Base-by-base conservation (phyloP, 2,888 invertebrate species). In the Ormyrus thymus region DNA sequence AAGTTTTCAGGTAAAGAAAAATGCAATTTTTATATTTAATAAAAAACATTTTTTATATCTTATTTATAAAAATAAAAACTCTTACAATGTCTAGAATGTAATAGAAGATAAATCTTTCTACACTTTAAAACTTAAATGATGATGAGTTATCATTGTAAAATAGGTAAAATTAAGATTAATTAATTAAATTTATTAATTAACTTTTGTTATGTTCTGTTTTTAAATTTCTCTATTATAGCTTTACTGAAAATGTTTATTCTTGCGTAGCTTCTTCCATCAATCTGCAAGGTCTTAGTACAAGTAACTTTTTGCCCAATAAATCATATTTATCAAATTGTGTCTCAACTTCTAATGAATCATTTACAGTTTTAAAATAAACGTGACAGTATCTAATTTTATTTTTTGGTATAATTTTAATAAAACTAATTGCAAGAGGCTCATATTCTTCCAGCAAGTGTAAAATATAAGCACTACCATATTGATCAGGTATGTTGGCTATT, bases 361-460 rank as follows among this genome's bases (percentile, higher is more conserved):
- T 66, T 4, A 5, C 0, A 1, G 83, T 82, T 64, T 83, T 82
- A 45, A 88, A 86, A 66, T 86, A 89, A 48, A 88, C 84, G 11
- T 84, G 82, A 59, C 89, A 89, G 76, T 86, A 89, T 68, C 85
- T 82, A 45, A 85, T 48, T 1, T 71, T 77, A 13, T 48, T 64
- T 5, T 70, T 7, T 5, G 80, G 61, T 8, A 82, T 55, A 0
- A 50, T 64, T 61, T 82, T 84, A 29, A 88, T 84, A 10, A 78
- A 13, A 0, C 84, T 84, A 4, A 84, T 81, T 0, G 84, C 79
- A 62, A 89, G 82, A 0, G 88, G 88, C 6, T 85, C 74, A 72
- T 83, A 83, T 29, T 85, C 82, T 46, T 86, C 82, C 6, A 89
- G 78, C 4, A 89, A 81, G 81, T 88, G 86, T 6, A 89, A 76